These are phyloP conservation scores for Physella acuta DNA, from an alignment of 1,140 invertebrate genomes.

Conservation along the genomic window DNA sequence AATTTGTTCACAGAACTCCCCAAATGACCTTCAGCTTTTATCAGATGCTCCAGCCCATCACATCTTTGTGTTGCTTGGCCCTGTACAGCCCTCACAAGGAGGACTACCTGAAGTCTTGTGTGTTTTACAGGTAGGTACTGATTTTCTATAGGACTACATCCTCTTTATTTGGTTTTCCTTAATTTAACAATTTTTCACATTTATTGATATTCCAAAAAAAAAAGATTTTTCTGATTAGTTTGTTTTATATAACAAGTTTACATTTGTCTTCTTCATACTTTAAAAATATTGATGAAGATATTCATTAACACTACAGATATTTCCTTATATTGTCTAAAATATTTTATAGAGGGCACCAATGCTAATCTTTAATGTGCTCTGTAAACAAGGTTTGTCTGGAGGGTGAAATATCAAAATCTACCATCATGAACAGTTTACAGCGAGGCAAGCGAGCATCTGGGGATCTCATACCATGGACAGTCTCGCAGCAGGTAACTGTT, in stretches of 20 bases:
- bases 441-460: constrained; percentile 88
- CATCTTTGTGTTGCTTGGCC: constrained; percentile 91
- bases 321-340: too few relatives aligned
- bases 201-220: too few relatives aligned
- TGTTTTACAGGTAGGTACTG: constrained; percentile 83
- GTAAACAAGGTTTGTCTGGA: constrained; percentile 87
- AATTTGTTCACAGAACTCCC: constrained; percentile 82
- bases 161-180: too few relatives aligned
- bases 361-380: too few relatives aligned
- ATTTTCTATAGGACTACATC: too few relatives aligned
- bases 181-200: too few relatives aligned
- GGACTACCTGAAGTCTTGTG: constrained; percentile 85
- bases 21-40: constrained; percentile 98
- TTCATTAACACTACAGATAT: too few relatives aligned
- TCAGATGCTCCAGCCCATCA: constrained; percentile 98
- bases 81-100: constrained; percentile 69
- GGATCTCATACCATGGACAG: constrained; percentile 97
- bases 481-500: constrained; percentile 78
- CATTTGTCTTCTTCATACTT: not conserved
- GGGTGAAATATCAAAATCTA: constrained; percentile 85
- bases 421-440: constrained; percentile 76
- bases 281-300: constrained; percentile 5
- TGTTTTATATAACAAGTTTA: too few relatives aligned
- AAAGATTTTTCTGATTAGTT: too few relatives aligned
- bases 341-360: too few relatives aligned